phyloP scores from a whole-genome alignment of 1,140 invertebrate genomes.

The Diuraphis noxia region DNA sequence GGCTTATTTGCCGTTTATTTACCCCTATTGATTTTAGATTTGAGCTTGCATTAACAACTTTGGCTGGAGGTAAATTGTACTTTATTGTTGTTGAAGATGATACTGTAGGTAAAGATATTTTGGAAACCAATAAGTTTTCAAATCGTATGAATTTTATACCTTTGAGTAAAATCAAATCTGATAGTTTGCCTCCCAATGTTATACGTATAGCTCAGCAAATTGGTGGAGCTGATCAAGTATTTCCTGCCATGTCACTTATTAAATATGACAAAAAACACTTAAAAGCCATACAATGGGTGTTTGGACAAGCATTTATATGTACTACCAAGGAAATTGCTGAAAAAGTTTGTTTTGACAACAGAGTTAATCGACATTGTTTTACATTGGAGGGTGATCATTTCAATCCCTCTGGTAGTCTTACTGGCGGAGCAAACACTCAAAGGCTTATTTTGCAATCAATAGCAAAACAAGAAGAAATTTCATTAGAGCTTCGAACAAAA shows the following conservation, averaged over 20 bases:
- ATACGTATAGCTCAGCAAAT: slow-evolving; percentile 74
- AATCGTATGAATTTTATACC: slow-evolving; percentile 84
- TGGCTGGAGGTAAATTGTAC: slow-evolving; percentile 84
- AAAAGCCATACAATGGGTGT: slow-evolving; percentile 85
- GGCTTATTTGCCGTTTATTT: slow-evolving; percentile 78
- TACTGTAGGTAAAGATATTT: slow-evolving; percentile 78
- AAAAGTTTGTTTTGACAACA: slow-evolving; percentile 75
- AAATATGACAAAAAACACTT: slow-evolving; percentile 72
- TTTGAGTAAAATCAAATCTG: slow-evolving; percentile 83
- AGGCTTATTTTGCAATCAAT: slow-evolving; percentile 21
- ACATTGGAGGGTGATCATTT: slow-evolving; percentile 91
- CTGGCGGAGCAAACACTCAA: slow-evolving; percentile 65
- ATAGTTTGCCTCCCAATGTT: slow-evolving; percentile 66
- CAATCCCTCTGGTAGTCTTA: slow-evolving; percentile 85
- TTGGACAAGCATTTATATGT: slow-evolving; percentile 86
- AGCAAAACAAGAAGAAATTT: slow-evolving; percentile 39
- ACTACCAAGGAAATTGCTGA: slow-evolving; percentile 78
- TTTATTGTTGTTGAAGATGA: slow-evolving; percentile 91
- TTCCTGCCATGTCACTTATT: slow-evolving; percentile 80
- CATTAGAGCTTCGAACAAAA: slow-evolving; percentile 4
- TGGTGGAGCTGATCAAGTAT: slow-evolving; percentile 80
- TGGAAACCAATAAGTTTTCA: slow-evolving; percentile 80
- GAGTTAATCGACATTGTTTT: slow-evolving; percentile 77
- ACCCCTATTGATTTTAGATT: slow-evolving; percentile 72
- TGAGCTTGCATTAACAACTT: slow-evolving; percentile 81